Percentiles rank a stretch among this genome's conserved stretches.
phyloP scores from a whole-genome alignment of 2,113 vertebrate genomes.

The Garra rufa region DNA sequence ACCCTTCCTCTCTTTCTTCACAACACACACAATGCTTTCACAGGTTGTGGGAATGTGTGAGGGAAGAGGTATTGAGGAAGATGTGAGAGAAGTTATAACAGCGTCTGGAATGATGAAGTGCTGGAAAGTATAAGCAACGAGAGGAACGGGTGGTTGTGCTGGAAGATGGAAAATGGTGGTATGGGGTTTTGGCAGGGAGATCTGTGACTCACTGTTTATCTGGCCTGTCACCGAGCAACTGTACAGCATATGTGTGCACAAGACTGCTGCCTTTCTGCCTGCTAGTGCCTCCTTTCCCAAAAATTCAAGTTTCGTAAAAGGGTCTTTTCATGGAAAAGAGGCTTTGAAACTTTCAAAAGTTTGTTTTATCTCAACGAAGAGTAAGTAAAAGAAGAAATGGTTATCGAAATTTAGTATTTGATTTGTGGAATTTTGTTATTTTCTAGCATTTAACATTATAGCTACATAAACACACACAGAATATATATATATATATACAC shows the following conservation, averaged over 20 bases:
- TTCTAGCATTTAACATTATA: too few species aligned
- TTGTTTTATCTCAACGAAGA: neutral
- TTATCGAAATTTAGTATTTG: neutral
- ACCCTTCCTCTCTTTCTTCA: slow-evolving; percentile 56
- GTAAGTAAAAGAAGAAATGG: neutral
- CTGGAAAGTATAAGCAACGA: slow-evolving; percentile 44
- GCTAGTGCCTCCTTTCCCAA: slow-evolving; percentile 9
- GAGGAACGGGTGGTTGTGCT: slow-evolving; percentile 28
- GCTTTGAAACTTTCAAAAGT: too few species aligned
- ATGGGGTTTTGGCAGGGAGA: slow-evolving; percentile 71
- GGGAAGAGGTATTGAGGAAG: slow-evolving; percentile 3
- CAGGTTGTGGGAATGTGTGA: neutral
- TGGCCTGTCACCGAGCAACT: slow-evolving; percentile 69
- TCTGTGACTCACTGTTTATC: slow-evolving; percentile 78
- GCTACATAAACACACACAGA: too few species aligned
- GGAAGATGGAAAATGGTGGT: slow-evolving; percentile 74
- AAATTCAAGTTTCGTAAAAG: neutral
- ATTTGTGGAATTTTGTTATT: neutral
- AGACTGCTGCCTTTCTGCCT: slow-evolving; percentile 12
- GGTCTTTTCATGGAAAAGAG: neutral
- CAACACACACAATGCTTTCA: slow-evolving; percentile 45
- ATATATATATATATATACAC: too few species aligned
- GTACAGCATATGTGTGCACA: slow-evolving; percentile 56
- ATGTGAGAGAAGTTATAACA: slow-evolving; percentile 15
- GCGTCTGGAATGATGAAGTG: slow-evolving; percentile 2